Conservation (phyloP, 2,888 invertebrate species). For the Agrochola macilenta region DNA sequence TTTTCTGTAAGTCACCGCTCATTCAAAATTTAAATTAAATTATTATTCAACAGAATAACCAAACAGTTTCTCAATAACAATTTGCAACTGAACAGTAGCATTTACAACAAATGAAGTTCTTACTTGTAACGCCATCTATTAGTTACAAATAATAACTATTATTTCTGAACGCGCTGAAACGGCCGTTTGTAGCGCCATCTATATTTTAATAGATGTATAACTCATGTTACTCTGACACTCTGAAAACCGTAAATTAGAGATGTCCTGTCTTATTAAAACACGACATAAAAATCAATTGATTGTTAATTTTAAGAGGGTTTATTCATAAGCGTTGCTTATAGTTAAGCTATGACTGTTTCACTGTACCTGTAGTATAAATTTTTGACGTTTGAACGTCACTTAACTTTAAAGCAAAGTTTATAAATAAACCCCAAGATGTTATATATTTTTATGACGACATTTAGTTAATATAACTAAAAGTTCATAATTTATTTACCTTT, state of each 20-base stretch:
- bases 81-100: neutral
- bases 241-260: conserved; percentile 21
- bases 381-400: too few species aligned
- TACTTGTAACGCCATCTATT: conserved; percentile 21
- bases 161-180: neutral
- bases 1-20: too few species aligned
- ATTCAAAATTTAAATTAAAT: too few species aligned
- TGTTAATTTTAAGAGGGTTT: too few species aligned
- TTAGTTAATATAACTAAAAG: neutral
- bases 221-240: neutral
- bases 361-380: too few species aligned
- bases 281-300: neutral
- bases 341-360: too few species aligned
- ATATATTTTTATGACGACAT: neutral
- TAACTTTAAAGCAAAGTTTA: too few species aligned
- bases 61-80: too few species aligned
- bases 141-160: neutral
- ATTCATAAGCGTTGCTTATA: too few species aligned
- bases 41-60: too few species aligned
- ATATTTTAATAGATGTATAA: too few species aligned
- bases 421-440: too few species aligned
- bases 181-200: conserved; percentile 24
- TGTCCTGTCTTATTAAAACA: neutral
- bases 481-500: neutral
- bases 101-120: neutral